phyloP scores from a whole-genome alignment of 2,888 invertebrate genomes.

The Ametastegia equiseti region DNA sequence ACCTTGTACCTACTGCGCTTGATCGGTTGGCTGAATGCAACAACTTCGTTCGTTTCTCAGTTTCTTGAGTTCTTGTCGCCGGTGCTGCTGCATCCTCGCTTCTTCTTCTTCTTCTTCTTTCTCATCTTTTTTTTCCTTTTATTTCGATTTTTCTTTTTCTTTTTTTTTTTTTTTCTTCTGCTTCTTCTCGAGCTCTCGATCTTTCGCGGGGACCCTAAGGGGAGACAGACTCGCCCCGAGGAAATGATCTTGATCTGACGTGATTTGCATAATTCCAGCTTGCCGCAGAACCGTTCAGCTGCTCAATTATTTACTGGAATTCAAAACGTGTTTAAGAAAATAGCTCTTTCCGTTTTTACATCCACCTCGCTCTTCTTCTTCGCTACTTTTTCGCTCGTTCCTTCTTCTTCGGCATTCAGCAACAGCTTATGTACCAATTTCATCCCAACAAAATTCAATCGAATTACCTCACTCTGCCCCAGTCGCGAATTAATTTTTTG shows the following conservation, averaged over 20 bases:
- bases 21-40: background rate
- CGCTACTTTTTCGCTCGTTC: too few species aligned
- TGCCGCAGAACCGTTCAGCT: constrained; percentile 71
- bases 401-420: too few species aligned
- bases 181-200: constrained; percentile 43
- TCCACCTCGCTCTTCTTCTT: too few species aligned
- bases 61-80: background rate
- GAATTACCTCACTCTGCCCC: too few species aligned
- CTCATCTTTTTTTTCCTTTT: constrained; percentile 64
- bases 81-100: background rate
- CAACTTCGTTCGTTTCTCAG: background rate
- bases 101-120: constrained; percentile 55
- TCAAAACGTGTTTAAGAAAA: constrained; percentile 75
- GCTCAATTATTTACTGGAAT: constrained; percentile 74
- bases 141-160: constrained; percentile 55
- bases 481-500: too few species aligned
- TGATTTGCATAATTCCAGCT: constrained; percentile 75
- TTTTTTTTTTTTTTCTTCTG: constrained; percentile 55
- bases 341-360: constrained; percentile 56
- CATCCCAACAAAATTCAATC: too few species aligned
- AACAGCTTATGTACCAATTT: too few species aligned
- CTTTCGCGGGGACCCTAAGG: background rate
- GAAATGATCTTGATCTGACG: constrained; percentile 70
- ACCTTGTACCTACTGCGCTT: background rate
- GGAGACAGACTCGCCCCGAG: constrained; percentile 62